These are phyloP conservation scores for Carduelis carduelis DNA, from an alignment of 2,797 vertebrate species.

Conservation along the genomic window DNA sequence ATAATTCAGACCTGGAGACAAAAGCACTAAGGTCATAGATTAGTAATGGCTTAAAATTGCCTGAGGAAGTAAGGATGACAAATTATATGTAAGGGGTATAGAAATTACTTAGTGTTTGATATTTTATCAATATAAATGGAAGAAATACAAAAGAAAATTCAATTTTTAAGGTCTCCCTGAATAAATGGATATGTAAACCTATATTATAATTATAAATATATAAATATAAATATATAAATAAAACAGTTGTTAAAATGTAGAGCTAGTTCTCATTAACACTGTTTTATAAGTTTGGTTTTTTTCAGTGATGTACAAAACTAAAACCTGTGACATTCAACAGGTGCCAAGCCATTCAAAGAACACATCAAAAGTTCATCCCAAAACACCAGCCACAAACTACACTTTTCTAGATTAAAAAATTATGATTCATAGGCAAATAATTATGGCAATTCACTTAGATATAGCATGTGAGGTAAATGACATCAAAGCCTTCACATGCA, in stretches of 20 bases:
- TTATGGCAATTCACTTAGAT: background rate
- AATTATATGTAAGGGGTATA: constrained; percentile 58
- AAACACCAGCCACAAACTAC: background rate
- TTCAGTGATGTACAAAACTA: background rate
- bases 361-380: background rate
- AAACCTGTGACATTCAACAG: background rate
- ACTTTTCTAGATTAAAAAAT: background rate
- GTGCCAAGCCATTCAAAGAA: background rate
- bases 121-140: constrained; percentile 60
- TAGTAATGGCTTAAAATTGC: constrained; percentile 75
- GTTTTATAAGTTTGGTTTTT: background rate
- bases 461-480: background rate
- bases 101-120: constrained; percentile 58
- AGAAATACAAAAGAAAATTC: constrained; percentile 43
- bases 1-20: constrained; percentile 39
- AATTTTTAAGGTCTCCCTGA: constrained; percentile 9
- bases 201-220: background rate
- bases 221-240: background rate
- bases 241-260: background rate
- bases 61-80: constrained; percentile 72
- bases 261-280: background rate
- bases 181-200: background rate
- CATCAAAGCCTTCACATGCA: background rate
- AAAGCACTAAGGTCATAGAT: constrained; percentile 58
- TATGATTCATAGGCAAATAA: background rate